Evolutionary conservation across 2,888 invertebrate genomes (phyloP), one percentile per base, ranked within the genome.

Genomic region (Frankliniella fusca): DNA sequence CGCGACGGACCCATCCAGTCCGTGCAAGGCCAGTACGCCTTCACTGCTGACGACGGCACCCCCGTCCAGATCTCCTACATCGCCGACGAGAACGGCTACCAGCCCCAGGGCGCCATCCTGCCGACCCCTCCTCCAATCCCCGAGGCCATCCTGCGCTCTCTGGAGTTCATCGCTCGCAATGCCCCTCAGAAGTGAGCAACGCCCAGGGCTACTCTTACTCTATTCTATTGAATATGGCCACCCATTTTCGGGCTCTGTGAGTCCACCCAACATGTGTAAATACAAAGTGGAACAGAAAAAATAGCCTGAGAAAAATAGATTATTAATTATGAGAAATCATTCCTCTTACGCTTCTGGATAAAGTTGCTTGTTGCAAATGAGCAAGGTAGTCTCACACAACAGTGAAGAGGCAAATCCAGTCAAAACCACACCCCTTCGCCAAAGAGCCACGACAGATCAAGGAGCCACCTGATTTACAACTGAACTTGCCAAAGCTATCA

Each of bases 31-130:
- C 91, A 91, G 20, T 92, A 90, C 87, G 90, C 90, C 48, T 94
- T 93, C 89, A 93, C 92, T 79, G 92, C 93, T 76, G 93, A 93
- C 23, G 93, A 94, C 85, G 93, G 94, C 50, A 88, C 91, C 83
- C 90, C 91, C 3, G 92, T 93, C 85, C 87, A 90, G 18, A 84
- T 93, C 61, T 90, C 90, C 61, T 94, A 94, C 89, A 89, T 91
- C 81, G 93, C 93, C 86, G 93, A 94, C 85, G 93, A 93, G 87
- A 92, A 93, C 86, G 85, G 85, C 80, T 85, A 84, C 83, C 83
- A 83, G 49, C 85, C 85, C 70, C 82, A 82, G 80, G 85, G 85
- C 23, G 84, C 83, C 48, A 84, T 84, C 76, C 83, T 85, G 3
- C 85, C 85, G 65, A 84, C 85, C 12, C 84, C 85, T 15, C 85